Conservation (phyloP, 2,797 vertebrate genomes). For the Chrysolophus pictus region DNA sequence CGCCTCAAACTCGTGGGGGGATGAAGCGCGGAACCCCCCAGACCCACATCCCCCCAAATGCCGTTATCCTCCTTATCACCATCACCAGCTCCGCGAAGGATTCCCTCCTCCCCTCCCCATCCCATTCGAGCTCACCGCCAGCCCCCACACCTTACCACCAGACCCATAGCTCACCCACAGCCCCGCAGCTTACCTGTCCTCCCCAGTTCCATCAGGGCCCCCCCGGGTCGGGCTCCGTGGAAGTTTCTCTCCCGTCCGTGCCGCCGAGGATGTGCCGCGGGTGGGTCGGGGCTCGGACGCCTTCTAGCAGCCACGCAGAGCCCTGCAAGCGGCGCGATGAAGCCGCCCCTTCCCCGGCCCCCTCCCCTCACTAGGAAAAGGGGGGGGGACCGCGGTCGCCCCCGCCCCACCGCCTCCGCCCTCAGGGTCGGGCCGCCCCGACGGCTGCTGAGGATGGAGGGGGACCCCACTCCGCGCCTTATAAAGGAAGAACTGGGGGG, state of each 20-base stretch:
- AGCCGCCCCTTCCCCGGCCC: constrained; percentile 38
- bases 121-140: background rate
- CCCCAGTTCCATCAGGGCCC: background rate
- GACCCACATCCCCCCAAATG: background rate
- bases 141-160: background rate
- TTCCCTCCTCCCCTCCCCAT: background rate
- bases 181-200: background rate
- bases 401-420: background rate
- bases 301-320: constrained; percentile 73
- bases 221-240: background rate
- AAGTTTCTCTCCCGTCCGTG: constrained; percentile 47
- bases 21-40: background rate
- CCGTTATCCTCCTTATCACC: rapidly evolving
- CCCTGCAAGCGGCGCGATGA: constrained; percentile 58
- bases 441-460: background rate
- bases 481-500: no score
- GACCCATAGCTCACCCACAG: background rate
- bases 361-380: background rate
- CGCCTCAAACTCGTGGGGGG: background rate
- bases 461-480: background rate
- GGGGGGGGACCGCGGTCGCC: background rate
- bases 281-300: constrained; percentile 50
- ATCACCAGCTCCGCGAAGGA: background rate
- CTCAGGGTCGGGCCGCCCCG: constrained; percentile 3
- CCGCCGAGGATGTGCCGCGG: constrained; percentile 16